Conservation (phyloP, 2,888 invertebrate species). For the Chydorus sphaericus region DNA sequence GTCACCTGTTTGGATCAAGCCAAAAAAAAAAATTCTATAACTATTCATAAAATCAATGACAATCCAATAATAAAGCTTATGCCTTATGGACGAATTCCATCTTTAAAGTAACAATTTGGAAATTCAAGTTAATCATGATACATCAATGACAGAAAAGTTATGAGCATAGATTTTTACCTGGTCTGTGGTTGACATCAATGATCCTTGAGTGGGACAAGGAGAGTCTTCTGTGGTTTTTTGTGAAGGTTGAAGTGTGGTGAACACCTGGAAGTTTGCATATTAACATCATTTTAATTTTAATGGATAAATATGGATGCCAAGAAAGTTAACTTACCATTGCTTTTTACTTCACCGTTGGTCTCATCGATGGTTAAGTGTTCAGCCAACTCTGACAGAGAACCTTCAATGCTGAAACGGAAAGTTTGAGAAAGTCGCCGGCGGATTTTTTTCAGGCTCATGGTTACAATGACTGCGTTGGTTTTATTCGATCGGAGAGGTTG, state of each 20-base stretch:
- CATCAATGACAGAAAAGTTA: too few species aligned
- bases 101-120: too few species aligned
- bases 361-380: constrained; percentile 27
- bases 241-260: constrained; percentile 13
- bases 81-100: too few species aligned
- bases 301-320: not conserved
- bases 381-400: constrained; percentile 24
- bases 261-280: too few species aligned
- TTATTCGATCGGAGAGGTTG: too few species aligned
- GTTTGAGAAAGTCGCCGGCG: constrained; percentile 27
- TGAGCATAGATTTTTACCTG: too few species aligned
- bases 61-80: too few species aligned
- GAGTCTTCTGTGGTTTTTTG: constrained; percentile 17
- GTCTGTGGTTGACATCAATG: constrained; percentile 16
- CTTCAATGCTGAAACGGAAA: constrained; percentile 25
- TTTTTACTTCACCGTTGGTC: constrained; percentile 22
- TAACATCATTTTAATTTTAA: too few species aligned
- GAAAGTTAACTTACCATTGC: constrained; percentile 19
- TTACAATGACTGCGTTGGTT: not conserved
- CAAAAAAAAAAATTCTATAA: too few species aligned
- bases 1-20: too few species aligned
- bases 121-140: too few species aligned
- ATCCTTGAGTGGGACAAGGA: constrained; percentile 21
- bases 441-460: constrained; percentile 25
- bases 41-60: too few species aligned